Percentiles rank a stretch among this genome's conserved stretches.
phyloP scores from a whole-genome alignment of 1,140 invertebrate genomes.

The Macrobrachium rosenbergii region DNA sequence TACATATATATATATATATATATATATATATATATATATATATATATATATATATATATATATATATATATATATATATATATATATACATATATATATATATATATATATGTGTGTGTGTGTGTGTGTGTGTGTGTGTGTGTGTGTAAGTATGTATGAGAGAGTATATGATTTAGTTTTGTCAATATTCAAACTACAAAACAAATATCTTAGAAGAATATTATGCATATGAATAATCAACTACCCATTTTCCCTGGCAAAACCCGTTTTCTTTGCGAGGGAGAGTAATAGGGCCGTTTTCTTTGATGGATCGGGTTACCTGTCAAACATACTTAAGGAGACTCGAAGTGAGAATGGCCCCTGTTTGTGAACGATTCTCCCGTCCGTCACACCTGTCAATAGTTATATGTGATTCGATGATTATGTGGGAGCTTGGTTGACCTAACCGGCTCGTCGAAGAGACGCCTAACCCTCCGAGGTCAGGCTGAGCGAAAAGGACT shows the following conservation, averaged over 20 bases:
- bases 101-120: no score
- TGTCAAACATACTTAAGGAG: constrained; percentile 45
- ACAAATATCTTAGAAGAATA: background rate
- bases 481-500: background rate
- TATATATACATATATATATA: no score
- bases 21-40: no score
- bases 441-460: background rate
- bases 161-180: background rate
- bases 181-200: no score
- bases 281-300: background rate
- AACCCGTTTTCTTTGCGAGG: background rate
- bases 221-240: constrained; percentile 1
- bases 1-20: no score
- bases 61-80: no score
- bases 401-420: constrained; percentile 58
- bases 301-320: constrained; percentile 33
- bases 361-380: constrained; percentile 54
- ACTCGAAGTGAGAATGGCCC: constrained; percentile 50
- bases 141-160: background rate
- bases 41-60: no score
- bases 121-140: background rate
- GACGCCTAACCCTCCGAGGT: background rate
- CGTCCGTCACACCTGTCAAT: constrained; percentile 53
- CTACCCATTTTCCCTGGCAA: background rate
- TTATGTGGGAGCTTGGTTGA: constrained; percentile 52